A percentile compares a stretch with the other conserved stretches of the same genome.
phyloP scores from a whole-genome alignment of 2,797 vertebrate genomes.

The Falco cherrug region DNA sequence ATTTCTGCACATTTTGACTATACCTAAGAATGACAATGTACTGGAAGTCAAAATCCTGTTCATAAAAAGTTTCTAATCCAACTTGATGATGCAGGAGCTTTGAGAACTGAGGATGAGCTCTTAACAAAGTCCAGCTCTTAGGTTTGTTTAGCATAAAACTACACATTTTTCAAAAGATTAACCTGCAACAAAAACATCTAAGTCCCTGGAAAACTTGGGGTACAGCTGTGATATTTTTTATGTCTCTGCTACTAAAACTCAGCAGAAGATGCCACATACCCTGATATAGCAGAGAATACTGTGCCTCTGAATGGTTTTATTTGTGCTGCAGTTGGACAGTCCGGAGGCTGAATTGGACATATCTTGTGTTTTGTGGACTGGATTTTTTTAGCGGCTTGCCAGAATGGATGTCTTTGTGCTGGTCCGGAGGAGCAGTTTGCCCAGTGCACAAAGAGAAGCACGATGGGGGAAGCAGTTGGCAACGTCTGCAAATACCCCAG shows the following conservation, averaged over 20 bases:
- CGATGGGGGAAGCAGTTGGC: background rate
- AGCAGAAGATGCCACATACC: background rate
- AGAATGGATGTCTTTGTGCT: background rate
- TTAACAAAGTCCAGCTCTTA: background rate
- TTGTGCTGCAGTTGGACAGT: background rate
- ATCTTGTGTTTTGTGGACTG: background rate
- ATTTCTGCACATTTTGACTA: background rate
- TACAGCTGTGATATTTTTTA: background rate
- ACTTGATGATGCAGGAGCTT: background rate
- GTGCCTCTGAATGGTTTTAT: background rate
- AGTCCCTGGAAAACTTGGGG: background rate
- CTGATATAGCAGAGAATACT: background rate
- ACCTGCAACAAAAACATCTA: background rate
- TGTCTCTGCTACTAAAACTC: background rate
- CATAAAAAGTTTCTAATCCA: background rate
- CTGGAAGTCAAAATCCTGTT: background rate
- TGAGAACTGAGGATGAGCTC: background rate
- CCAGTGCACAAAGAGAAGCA: background rate
- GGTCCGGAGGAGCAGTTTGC: conserved; percentile 28
- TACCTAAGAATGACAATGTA: background rate
- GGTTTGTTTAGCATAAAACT: background rate
- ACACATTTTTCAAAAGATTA: background rate
- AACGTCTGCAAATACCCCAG: background rate
- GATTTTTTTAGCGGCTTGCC: background rate
- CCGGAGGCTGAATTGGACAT: background rate